Conservation (phyloP, 2,888 invertebrate genomes). For the Sipunculus nudus region DNA sequence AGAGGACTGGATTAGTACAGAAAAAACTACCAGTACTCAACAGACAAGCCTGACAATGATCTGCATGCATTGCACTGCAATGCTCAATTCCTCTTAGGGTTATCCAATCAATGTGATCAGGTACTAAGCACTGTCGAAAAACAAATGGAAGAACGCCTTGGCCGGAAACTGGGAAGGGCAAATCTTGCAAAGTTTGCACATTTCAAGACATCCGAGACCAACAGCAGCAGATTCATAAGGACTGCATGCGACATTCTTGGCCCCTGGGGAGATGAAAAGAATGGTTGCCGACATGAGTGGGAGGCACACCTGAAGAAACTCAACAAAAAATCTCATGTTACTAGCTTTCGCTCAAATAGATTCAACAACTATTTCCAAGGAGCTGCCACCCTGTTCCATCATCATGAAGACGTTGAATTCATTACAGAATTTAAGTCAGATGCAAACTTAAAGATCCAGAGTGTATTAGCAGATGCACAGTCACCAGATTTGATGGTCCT, state of each 20-base stretch:
- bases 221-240: background rate
- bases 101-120: background rate
- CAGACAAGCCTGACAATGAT: too few relatives aligned
- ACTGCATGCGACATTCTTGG: slow-evolving; percentile 6
- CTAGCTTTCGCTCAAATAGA: background rate
- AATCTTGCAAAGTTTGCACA: background rate
- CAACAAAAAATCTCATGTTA: background rate
- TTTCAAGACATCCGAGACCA: background rate
- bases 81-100: background rate
- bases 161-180: background rate
- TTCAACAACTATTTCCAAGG: slow-evolving; percentile 3
- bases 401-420: background rate
- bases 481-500: background rate
- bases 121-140: background rate
- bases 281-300: background rate
- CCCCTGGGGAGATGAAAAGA: background rate
- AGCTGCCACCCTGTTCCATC: background rate
- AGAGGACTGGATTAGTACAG: background rate
- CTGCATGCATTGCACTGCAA: too few relatives aligned
- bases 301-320: background rate
- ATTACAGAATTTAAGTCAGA: background rate
- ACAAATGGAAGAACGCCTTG: background rate
- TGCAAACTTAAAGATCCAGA: background rate
- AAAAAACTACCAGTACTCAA: background rate
- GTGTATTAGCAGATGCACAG: background rate